Evolutionary conservation across 2,888 invertebrate genomes (phyloP), one percentile per base, ranked within the genome.

Genomic region (Ophion ventricosus): DNA sequence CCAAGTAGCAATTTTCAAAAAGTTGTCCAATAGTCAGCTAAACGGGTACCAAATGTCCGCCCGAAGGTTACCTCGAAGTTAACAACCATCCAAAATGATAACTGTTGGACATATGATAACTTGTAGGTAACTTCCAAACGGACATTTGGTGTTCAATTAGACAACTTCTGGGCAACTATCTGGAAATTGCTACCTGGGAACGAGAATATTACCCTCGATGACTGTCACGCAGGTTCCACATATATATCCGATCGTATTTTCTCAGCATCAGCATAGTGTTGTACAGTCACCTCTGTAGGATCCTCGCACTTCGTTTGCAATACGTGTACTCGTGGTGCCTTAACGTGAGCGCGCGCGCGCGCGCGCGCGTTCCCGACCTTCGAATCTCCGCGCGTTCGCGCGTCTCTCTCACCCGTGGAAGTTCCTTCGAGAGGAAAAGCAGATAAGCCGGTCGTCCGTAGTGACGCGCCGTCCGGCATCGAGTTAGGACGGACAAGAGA

Each of bases 401-500:
- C 59, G 20, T 54, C 64, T 74, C 49, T 67, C 67, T 49, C 23
- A 23, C 54, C n/a, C 72, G 40, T 14, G 35, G 59, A 61, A 61
- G 69, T 64, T 64, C 64, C 56, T 73, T 66, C 66, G 83, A 75
- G 75, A 80, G 79, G 74, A 64, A 54, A 57, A 79, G 70, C 70
- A 49, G 73, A 79, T 54, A 75, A 83, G 83, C 83, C 75, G 79
- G 70, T 72, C 79, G 75, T 1, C 61, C 49, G 66, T 83, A 85
- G 85, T 85, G 72, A 57, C 83, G 77, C 83, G 80, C 49, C 40
- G 85, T 74, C 82, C 83, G 83, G 77, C 85, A 70, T 64, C 67
- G 69, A 67, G 83, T 63, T 69, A 74, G 69, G 80, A 77, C 77
- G 56, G 17, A 59, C 49, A n/a, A 56, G 7, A 35, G n/a, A 69